Evolutionary conservation across 2,888 invertebrate species (phyloP).

Genomic region (Yponomeuta sedellus): DNA sequence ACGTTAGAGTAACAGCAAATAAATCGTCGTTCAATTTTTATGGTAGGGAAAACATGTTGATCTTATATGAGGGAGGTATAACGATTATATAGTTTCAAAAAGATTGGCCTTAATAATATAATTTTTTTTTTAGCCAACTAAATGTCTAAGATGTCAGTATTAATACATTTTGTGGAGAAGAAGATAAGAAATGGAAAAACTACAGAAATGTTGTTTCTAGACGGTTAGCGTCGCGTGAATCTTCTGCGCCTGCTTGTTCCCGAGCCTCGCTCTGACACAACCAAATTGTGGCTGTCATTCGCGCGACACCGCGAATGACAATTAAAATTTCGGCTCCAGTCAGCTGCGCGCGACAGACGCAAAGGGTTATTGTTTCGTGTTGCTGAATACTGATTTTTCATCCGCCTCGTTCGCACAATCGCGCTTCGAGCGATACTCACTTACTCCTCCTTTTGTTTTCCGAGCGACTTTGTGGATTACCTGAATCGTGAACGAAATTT

Average conservation of each 20-base stretch:
- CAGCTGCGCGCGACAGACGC: neutral
- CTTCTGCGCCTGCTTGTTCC: slow-evolving; percentile 29
- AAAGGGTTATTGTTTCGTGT: slow-evolving; percentile 12
- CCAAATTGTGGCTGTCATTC: slow-evolving; percentile 54
- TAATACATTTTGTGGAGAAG: too few species aligned
- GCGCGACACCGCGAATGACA: slow-evolving; percentile 36
- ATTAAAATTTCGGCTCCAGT: slow-evolving; percentile 29
- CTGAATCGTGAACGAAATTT: neutral
- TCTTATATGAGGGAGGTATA: too few species aligned
- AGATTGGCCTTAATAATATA: too few species aligned
- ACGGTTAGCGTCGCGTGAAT: neutral
- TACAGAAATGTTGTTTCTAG: neutral
- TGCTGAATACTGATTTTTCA: slow-evolving; percentile 5
- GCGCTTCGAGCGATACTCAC: neutral
- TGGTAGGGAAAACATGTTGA: too few species aligned
- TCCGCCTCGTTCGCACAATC: neutral
- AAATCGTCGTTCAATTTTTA: too few species aligned
- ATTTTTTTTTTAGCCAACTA: too few species aligned
- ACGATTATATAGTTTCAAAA: too few species aligned
- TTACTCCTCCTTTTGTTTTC: neutral
- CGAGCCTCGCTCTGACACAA: slow-evolving; percentile 32
- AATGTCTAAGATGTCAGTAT: too few species aligned
- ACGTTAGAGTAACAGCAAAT: too few species aligned
- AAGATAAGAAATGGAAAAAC: too few species aligned
- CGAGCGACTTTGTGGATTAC: neutral